These are phyloP conservation scores for Hepsetus odoe DNA, from an alignment of 2,113 vertebrate species.

Conservation along the genomic window DNA sequence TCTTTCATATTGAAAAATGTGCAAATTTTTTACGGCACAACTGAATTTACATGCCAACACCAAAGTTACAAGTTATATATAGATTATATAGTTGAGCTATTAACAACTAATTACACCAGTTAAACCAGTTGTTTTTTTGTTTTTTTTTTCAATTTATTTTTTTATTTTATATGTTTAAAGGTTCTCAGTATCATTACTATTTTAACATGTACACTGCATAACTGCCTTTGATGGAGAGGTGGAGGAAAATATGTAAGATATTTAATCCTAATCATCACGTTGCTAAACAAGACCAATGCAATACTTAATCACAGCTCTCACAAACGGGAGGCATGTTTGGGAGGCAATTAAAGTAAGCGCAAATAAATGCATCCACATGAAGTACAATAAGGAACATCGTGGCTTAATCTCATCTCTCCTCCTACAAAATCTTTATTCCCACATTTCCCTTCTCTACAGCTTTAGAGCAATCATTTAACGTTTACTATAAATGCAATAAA, in stretches of 20 bases:
- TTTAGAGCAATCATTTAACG: conserved; percentile 50
- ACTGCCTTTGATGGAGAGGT: background rate
- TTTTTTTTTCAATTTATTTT: background rate
- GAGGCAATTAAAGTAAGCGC: conserved; percentile 14
- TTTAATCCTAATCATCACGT: background rate
- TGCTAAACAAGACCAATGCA: background rate
- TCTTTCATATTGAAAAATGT: too few species aligned
- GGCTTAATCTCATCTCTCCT: conserved; percentile 10
- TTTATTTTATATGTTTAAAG: background rate
- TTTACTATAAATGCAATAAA: conserved; percentile 37
- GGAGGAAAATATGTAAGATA: conserved; percentile 5
- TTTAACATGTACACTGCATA: background rate
- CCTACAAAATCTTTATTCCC: conserved; percentile 47
- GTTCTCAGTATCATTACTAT: background rate
- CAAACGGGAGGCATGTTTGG: background rate
- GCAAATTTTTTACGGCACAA: too few species aligned
- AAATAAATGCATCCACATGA: conserved; percentile 1
- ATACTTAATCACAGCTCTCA: background rate
- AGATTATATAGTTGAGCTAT: background rate
- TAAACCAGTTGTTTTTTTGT: background rate
- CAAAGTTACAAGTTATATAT: too few species aligned
- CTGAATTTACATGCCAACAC: too few species aligned
- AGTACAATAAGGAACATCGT: conserved; percentile 8
- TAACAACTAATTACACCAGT: background rate
- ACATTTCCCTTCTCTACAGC: conserved; percentile 30